A percentile compares a stretch with the other conserved stretches of the same genome.
Evolutionary conservation across 2,113 vertebrate genomes (phyloP).

Genomic region (Cyanistes caeruleus): DNA sequence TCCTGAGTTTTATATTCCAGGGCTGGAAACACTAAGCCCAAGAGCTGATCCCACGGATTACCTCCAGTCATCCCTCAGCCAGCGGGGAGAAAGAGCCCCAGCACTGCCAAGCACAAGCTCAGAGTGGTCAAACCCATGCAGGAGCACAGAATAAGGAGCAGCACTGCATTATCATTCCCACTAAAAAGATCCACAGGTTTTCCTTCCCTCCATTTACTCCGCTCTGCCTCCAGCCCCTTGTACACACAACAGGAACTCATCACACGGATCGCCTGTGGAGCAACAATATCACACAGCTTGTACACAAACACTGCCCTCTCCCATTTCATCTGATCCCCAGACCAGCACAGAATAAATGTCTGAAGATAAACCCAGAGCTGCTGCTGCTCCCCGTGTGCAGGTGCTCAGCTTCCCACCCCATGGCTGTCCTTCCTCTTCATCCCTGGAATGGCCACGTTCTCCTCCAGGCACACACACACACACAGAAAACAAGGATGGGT

Average conservation of each 20-base stretch:
- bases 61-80: not conserved
- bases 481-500: not conserved
- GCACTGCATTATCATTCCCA: not conserved
- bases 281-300: not conserved
- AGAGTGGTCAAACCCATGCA: rapidly evolving
- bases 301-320: rapidly evolving
- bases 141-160: not conserved
- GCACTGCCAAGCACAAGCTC: rapidly evolving
- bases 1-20: not conserved
- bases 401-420: not conserved
- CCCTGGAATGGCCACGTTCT: not conserved
- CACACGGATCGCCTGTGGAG: rapidly evolving
- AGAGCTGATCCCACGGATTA: not conserved
- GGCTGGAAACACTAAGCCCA: not conserved
- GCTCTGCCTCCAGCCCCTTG: not conserved
- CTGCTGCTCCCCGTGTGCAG: not conserved
- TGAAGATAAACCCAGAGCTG: not conserved
- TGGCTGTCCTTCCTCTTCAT: not conserved
- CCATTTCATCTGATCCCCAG: not conserved
- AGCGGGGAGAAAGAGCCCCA: not conserved
- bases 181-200: not conserved
- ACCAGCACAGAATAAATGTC: not conserved
- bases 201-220: not conserved
- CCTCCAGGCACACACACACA: not conserved
- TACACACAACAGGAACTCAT: rapidly evolving